A percentile compares a stretch with the other conserved stretches of the same genome.
Evolutionary conservation across 2,113 vertebrate genomes (phyloP).

Genomic region (Limanda limanda): DNA sequence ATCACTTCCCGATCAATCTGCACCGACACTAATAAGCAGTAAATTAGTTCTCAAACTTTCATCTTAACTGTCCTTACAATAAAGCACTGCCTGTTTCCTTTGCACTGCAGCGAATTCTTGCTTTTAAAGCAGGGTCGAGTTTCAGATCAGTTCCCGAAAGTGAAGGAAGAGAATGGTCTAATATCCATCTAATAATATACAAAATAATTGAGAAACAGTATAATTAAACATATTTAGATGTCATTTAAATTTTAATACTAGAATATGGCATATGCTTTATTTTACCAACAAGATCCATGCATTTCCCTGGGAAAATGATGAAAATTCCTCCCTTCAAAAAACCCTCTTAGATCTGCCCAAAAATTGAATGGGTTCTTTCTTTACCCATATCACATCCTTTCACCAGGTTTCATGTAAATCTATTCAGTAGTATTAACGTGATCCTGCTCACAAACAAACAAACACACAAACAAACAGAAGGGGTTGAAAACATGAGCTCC

Average conservation of each 20-base stretch:
- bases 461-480: too few relatives aligned
- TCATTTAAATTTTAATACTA: constrained; percentile 37
- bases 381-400: not conserved
- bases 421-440: not conserved
- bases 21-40: constrained; percentile 35
- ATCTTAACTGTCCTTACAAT: not conserved
- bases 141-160: not conserved
- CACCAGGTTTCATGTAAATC: not conserved
- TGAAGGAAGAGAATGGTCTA: not conserved
- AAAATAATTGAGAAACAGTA: constrained; percentile 6
- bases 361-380: not conserved
- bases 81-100: constrained; percentile 8
- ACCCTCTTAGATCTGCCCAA: too few relatives aligned
- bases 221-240: constrained; percentile 2
- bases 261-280: too few relatives aligned
- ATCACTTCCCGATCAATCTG: constrained; percentile 10
- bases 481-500: too few relatives aligned
- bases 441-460: too few relatives aligned
- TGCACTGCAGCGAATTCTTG: not conserved
- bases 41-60: constrained; percentile 22
- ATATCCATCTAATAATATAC: not conserved
- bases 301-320: too few relatives aligned
- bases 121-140: not conserved
- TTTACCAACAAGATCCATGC: too few relatives aligned
- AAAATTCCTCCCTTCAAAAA: too few relatives aligned